Evolutionary conservation across 2,113 vertebrate species (phyloP), one percentile per base, ranked within the genome.

Genomic region (Grammomys dolichurus): DNA sequence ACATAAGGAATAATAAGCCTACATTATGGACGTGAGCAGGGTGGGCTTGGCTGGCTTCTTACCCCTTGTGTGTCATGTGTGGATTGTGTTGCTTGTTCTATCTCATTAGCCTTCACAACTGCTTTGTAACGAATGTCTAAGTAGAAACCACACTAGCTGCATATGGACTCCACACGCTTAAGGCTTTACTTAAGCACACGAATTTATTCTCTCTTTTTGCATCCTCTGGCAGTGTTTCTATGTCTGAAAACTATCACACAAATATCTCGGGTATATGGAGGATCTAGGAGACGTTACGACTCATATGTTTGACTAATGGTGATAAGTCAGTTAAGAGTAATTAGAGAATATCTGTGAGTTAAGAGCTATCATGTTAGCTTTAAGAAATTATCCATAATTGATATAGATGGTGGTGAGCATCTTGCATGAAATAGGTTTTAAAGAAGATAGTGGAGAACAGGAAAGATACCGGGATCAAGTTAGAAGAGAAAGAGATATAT

Each of bases 341-440:
- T 65, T n/a, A 16, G 1, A 85, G 12, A 1, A 72, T 31, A 31
- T 65, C 31, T 80, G 3, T 54, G 58, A 69, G 9, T 75, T 87
- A 73, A 94, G 92, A 90, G 36, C 63, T 92, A 75, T 73, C 48
- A 14, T 81, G 58, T 7, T 85, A 26, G 48, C 80, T 86, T 70
- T 81, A 56, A 84, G 48, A 48, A 36, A 75, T 3, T 63, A 31
- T 67, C 67, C 56, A 48, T 67, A 19, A 63, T 28, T 17, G 19
- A 54, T 5, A 73, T 58, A 73, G 95, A 69, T 8, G 7, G 26
- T 90, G 1, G 6, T 5, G 31, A 48, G 46, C 13, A 88, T 36
- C 90, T 87, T 82, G 17, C 76, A 73, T 78, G 33, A 56, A 95
- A 85, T 76, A 63, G 73, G 69, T 70, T 89, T 28, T 78, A 58